Percentiles rank a stretch among this genome's conserved stretches.
These are phyloP conservation scores for Amphimedon queenslandica DNA, from an alignment of 37 sponge, comb jelly and placozoan species.

Conservation along the genomic window DNA sequence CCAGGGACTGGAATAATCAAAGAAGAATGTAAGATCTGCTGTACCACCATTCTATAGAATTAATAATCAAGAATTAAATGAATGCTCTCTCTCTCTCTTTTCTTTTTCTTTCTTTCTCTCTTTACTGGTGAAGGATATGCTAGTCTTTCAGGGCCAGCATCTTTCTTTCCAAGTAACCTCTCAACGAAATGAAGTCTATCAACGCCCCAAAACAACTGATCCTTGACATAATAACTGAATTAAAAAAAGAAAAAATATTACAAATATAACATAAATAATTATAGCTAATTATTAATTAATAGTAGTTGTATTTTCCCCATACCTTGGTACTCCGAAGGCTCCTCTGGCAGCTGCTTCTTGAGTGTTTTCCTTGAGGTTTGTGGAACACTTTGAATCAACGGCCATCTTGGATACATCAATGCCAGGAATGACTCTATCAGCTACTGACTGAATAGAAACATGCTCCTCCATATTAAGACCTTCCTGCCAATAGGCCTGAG, in stretches of 20 bases:
- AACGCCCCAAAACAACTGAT: slow-evolving; percentile 76
- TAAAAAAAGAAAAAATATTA: neutral
- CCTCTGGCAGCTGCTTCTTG: slow-evolving; percentile 75
- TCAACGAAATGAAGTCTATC: slow-evolving; percentile 81
- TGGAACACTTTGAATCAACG: slow-evolving; percentile 26
- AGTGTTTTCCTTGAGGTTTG: slow-evolving; percentile 57
- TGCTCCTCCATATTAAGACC: slow-evolving; percentile 34
- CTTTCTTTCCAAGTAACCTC: slow-evolving; percentile 41
- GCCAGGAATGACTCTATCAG: slow-evolving; percentile 2
- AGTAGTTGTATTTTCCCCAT: neutral
- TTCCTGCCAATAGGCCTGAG: slow-evolving; percentile 81
- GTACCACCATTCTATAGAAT: neutral
- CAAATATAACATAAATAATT: neutral
- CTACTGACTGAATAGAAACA: slow-evolving; percentile 41
- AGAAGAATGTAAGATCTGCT: slow-evolving; percentile 71
- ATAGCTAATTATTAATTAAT: neutral
- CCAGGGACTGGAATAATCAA: slow-evolving; percentile 90
- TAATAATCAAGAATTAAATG: neutral
- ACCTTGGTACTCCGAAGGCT: slow-evolving; percentile 93
- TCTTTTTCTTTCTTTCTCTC: no score
- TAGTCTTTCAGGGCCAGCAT: slow-evolving; percentile 60
- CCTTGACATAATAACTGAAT: slow-evolving; percentile 68
- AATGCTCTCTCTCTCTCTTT: no score
- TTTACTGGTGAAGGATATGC: slow-evolving; percentile 16
- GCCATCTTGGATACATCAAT: slow-evolving; percentile 31